phyloP scores from a whole-genome alignment of 2,113 vertebrate species.

The Laticauda laticaudata region DNA sequence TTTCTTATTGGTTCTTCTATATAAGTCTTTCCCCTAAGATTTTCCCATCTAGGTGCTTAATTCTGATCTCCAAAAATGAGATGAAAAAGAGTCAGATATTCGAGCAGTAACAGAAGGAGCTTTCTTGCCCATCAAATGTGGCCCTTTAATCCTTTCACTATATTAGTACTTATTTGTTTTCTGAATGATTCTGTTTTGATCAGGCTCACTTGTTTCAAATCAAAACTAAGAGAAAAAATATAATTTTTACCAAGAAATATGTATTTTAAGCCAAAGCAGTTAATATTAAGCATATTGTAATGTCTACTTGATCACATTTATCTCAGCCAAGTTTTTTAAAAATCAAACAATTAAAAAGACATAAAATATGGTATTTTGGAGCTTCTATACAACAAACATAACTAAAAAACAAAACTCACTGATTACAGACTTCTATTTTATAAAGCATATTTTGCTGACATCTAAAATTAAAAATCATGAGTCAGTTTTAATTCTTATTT shows the following conservation, averaged over 20 bases:
- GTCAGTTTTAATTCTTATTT: slow-evolving; percentile 75
- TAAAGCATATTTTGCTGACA: slow-evolving; percentile 62
- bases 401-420: slow-evolving; percentile 17
- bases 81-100: not conserved
- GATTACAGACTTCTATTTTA: slow-evolving; percentile 41
- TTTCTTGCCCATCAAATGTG: not conserved
- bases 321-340: not conserved
- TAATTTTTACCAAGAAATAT: not conserved
- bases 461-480: slow-evolving; percentile 68
- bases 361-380: not conserved
- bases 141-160: not conserved
- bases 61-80: not conserved
- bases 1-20: not conserved
- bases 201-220: not conserved
- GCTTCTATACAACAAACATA: not conserved
- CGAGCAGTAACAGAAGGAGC: not conserved
- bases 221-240: not conserved
- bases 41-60: not conserved
- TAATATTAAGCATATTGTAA: not conserved
- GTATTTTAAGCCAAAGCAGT: not conserved
- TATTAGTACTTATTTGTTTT: not conserved
- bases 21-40: not conserved
- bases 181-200: not conserved
- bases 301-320: not conserved
- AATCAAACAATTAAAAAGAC: not conserved